A percentile compares a stretch with the other conserved stretches of the same genome.
These are phyloP conservation scores for Pangasius sanitwongsei DNA, from an alignment of 2,797 vertebrate species.

Conservation along the genomic window DNA sequence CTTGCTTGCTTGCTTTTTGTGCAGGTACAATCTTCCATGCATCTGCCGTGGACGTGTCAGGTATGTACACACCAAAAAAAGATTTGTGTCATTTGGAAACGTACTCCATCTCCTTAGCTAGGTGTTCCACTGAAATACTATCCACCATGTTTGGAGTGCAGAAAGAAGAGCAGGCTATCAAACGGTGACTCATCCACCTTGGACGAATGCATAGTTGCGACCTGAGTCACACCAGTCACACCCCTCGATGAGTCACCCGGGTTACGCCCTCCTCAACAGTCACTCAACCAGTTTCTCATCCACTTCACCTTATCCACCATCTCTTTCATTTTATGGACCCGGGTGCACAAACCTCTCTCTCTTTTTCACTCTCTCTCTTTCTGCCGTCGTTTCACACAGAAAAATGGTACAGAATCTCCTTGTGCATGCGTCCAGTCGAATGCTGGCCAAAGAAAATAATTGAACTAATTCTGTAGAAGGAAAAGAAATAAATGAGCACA, in stretches of 20 bases:
- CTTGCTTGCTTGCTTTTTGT: neutral
- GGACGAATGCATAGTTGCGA: constrained; percentile 73
- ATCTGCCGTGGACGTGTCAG: neutral
- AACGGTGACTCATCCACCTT: constrained; percentile 80
- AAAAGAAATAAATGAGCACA: neutral
- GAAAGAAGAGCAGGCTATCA: constrained; percentile 22
- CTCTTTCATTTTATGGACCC: constrained; percentile 23
- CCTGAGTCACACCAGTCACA: constrained; percentile 78
- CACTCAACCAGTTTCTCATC: constrained; percentile 69
- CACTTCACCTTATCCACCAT: constrained; percentile 24
- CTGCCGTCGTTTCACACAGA: neutral
- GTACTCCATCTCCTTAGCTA: neutral
- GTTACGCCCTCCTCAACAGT: constrained; percentile 64
- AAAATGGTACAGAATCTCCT: neutral
- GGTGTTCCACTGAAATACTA: neutral
- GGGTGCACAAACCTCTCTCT: constrained; percentile 27
- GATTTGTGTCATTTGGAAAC: neutral
- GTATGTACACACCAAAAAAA: neutral
- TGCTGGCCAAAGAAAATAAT: neutral
- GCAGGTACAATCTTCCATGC: neutral
- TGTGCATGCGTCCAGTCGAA: neutral
- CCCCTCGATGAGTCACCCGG: constrained; percentile 64
- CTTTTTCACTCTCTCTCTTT: neutral
- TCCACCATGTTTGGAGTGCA: constrained; percentile 23
- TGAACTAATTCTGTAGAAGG: neutral